Base-by-base conservation (phyloP, 2,797 vertebrate species). In the Gobionotothen gibberifrons region DNA sequence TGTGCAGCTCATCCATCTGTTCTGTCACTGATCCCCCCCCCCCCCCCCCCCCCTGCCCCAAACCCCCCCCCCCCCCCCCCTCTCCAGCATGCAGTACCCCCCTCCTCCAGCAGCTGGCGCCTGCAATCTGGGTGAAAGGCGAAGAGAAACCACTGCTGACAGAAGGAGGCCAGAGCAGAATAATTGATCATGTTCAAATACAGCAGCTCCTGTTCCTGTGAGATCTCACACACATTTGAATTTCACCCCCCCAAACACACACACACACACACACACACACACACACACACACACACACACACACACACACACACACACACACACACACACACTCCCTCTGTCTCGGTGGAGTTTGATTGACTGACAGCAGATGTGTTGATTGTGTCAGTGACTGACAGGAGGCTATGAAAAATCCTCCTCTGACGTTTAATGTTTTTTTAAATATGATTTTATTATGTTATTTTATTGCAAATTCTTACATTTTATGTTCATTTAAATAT, bases 101-200 rank as follows among this genome's bases (percentile, higher is more conserved):
- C 19, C 26, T 16, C 17, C 2, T 4, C 88, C 90, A 73, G 21
- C 79, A 92, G 89, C 70, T 76, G 87, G 78, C 2, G 32, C 13
- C 14, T 13, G 32, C 43, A 53, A 86, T 85, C 11, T 78, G 74
- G 76, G 83, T 90, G 89, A 90, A 85, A 90, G 82, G 86, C 84
- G 79, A 84, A 69, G 19, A 64, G 70, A 90, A 53, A 78, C 19
- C 47, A 44, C 48, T 69, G 66, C 84, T 90, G 87, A 89, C 86
- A 87, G 75, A 83, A 87, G 74, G 82, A 83, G 86, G 87, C 82
- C 84, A 84, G 71, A 44, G 48, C 58, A 83, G 81, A 88, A 84
- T 63, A 85, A 86, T 68, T 69, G 56, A 76, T 79, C 69, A 69
- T 57, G 66, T 76, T 79, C 5, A 65, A 51, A 79, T 44, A 49